Evolutionary conservation across 2,888 invertebrate species (phyloP).

Genomic region (Fragum whitleyi): DNA sequence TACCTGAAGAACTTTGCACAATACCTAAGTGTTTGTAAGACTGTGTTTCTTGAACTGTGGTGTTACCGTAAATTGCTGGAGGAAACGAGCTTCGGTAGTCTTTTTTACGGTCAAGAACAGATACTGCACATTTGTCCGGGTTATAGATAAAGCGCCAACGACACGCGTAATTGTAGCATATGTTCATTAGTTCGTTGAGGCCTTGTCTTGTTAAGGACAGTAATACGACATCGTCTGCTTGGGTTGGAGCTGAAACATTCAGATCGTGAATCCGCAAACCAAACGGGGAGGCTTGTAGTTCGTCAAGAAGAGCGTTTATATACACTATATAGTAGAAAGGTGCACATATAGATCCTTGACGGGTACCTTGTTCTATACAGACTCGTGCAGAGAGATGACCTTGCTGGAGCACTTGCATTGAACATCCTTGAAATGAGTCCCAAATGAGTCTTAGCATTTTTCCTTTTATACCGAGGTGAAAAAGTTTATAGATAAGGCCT

Average conservation of each 20-base stretch:
- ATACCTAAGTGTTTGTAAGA: conserved; percentile 20
- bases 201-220: conserved; percentile 17
- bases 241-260: conserved; percentile 20
- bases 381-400: background rate
- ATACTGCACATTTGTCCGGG: background rate
- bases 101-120: background rate
- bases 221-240: conserved; percentile 28
- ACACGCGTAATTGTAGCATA: conserved; percentile 1
- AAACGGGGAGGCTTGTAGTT: conserved; percentile 3
- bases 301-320: conserved; percentile 22
- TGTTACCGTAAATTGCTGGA: background rate
- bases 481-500: conserved; percentile 19
- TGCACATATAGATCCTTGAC: conserved; percentile 29
- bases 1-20: background rate
- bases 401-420: background rate
- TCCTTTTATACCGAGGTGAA: conserved; percentile 3
- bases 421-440: background rate
- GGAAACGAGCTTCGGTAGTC: too few relatives aligned
- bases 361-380: conserved; percentile 5
- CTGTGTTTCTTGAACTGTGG: background rate
- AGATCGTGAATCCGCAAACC: conserved; percentile 21
- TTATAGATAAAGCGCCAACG: conserved; percentile 25
- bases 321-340: conserved; percentile 24
- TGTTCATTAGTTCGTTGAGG: conserved; percentile 10
- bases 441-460: conserved; percentile 2